A percentile compares a stretch with the other conserved stretches of the same genome.
Conservation (phyloP, 2,797 vertebrate genomes). For the Tokudaia muenninki region DNA sequence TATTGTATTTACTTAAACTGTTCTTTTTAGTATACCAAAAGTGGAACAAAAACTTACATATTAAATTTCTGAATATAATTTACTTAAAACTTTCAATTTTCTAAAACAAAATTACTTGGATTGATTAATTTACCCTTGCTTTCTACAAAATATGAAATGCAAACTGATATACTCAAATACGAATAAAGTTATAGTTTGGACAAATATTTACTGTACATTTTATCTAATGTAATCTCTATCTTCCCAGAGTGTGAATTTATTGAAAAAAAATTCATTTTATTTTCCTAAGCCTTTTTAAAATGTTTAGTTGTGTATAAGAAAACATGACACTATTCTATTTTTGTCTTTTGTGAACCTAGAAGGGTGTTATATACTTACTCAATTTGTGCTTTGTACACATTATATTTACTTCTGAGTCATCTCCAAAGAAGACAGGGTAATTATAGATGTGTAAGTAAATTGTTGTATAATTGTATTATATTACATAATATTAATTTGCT, state of each 20-base stretch:
- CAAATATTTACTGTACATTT: background rate
- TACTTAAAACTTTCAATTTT: background rate
- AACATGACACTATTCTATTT: background rate
- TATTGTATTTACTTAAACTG: background rate
- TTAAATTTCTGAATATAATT: constrained; percentile 11
- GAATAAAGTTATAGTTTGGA: background rate
- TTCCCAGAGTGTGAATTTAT: background rate
- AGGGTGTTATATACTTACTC: background rate
- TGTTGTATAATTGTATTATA: background rate
- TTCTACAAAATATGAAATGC: background rate
- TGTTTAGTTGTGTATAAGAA: background rate
- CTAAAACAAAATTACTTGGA: background rate
- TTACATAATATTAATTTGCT: background rate
- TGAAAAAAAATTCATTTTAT: background rate
- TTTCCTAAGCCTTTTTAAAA: background rate
- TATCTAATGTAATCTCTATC: background rate
- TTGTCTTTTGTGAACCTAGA: background rate
- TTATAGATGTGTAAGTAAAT: background rate
- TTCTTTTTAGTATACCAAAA: background rate
- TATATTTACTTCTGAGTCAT: constrained; percentile 21
- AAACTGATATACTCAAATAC: background rate
- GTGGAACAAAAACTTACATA: background rate
- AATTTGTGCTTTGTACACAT: background rate
- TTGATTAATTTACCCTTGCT: background rate
- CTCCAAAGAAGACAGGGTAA: background rate